phyloP scores from a whole-genome alignment of 2,113 vertebrate species.

The Zosterops lateralis region DNA sequence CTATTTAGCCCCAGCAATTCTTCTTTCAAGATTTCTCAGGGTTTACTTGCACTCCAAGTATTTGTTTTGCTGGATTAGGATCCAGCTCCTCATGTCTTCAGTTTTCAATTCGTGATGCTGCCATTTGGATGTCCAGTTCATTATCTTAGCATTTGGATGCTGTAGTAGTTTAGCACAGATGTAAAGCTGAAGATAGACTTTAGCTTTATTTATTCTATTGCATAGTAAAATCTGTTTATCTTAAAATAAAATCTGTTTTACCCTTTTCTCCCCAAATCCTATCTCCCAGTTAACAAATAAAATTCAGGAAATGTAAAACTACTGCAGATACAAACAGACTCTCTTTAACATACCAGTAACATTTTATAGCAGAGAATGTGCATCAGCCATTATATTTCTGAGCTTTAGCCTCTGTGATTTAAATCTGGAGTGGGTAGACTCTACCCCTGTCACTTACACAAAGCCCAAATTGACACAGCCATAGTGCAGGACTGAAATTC shows the following conservation, averaged over 20 bases:
- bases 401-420: conserved; percentile 11
- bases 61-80: background rate
- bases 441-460: background rate
- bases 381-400: background rate
- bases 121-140: background rate
- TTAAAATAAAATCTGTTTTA: no score
- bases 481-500: conserved; percentile 9
- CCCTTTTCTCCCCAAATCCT: no score
- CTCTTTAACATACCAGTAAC: background rate
- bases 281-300: no score
- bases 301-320: no score
- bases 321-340: background rate
- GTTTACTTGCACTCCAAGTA: background rate
- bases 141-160: background rate
- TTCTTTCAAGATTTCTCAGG: background rate
- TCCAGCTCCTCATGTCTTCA: background rate
- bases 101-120: background rate
- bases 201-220: no score
- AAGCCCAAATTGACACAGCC: background rate
- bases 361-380: background rate
- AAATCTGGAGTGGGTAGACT: conserved; percentile 1
- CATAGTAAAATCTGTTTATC: no score
- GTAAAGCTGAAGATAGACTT: no score
- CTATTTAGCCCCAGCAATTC: background rate
- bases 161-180: no score